Conservation (phyloP, 2,888 invertebrate genomes). For the Leptinotarsa rubiginosa region DNA sequence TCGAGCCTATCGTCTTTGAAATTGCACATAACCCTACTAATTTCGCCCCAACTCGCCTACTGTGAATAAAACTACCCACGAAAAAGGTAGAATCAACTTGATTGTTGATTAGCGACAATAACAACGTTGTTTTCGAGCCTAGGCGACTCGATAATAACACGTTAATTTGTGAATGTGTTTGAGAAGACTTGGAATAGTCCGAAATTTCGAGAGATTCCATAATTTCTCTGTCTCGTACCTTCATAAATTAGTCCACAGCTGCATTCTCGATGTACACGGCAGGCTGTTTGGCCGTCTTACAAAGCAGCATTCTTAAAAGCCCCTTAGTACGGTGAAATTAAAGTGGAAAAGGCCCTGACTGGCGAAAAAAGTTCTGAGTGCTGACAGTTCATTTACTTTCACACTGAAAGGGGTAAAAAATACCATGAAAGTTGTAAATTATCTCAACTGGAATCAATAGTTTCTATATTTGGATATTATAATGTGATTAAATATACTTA, state of each 20-base stretch:
- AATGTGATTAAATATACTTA: too few species aligned
- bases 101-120: constrained; percentile 1
- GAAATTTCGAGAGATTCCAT: background rate
- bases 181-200: background rate
- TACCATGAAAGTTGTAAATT: too few species aligned
- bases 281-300: background rate
- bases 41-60: background rate
- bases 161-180: constrained; percentile 1
- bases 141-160: background rate
- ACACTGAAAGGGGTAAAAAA: too few species aligned
- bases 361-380: too few species aligned
- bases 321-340: background rate
- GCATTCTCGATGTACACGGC: constrained; percentile 5
- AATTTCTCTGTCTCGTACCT: background rate
- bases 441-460: too few species aligned
- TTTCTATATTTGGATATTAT: too few species aligned
- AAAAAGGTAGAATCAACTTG: background rate
- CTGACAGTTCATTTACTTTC: too few species aligned
- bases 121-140: background rate
- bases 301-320: constrained; percentile 22
- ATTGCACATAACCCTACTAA: background rate
- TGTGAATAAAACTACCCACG: background rate
- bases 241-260: constrained; percentile 22
- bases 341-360: too few species aligned
- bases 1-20: background rate